Conservation (phyloP, 2,797 vertebrate genomes). For the Vespertilio murinus region DNA sequence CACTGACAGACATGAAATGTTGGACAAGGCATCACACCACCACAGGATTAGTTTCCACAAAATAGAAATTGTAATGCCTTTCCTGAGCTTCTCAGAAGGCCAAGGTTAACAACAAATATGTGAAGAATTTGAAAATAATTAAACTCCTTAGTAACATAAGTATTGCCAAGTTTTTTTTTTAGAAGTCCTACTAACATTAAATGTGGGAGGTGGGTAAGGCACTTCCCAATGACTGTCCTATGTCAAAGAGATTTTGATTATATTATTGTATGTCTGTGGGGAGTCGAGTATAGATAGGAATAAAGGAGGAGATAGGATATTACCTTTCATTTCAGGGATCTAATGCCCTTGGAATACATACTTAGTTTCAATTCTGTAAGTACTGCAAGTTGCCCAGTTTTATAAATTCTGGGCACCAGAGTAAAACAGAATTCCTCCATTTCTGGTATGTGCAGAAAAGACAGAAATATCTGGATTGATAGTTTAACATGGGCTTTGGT, state of each 20-base stretch:
- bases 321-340: background rate
- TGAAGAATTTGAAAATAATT: slow-evolving; percentile 17
- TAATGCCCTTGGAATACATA: slow-evolving; percentile 51
- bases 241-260: background rate
- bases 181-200: background rate
- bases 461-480: background rate
- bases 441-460: background rate
- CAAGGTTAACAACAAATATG: background rate
- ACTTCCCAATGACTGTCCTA: background rate
- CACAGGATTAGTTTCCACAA: background rate
- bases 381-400: background rate
- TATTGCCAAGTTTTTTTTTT: background rate
- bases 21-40: background rate
- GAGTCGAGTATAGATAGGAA: background rate
- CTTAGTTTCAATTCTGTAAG: background rate
- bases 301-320: background rate
- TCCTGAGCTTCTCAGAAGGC: background rate
- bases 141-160: background rate
- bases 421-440: background rate
- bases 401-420: background rate
- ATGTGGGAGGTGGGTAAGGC: background rate
- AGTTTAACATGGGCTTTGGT: background rate
- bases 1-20: background rate
- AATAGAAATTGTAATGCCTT: background rate
- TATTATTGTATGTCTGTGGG: background rate